Evolutionary conservation across 2,888 invertebrate species (phyloP).

Genomic region (Tridacna crocea): DNA sequence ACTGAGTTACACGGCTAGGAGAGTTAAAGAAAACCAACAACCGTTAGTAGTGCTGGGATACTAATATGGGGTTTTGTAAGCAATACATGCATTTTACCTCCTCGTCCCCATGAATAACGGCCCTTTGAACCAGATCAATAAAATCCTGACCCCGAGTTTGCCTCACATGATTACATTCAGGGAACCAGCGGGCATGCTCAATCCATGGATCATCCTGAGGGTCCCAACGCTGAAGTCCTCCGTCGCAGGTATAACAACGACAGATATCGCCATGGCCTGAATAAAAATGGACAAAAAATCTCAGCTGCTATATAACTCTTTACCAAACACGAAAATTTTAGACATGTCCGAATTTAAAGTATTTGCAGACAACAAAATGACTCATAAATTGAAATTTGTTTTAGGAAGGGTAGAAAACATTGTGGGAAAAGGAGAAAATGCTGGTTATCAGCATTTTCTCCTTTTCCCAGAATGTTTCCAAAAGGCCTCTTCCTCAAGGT

Average conservation of each 20-base stretch:
- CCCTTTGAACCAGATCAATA: constrained; percentile 55
- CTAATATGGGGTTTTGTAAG: neutral
- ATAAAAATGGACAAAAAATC: neutral
- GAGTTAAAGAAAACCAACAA: neutral
- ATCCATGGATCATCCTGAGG: constrained; percentile 66
- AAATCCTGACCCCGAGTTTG: constrained; percentile 57
- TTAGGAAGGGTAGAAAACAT: too few relatives aligned
- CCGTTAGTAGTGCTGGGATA: neutral
- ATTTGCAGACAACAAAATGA: too few relatives aligned
- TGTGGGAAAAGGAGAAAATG: too few relatives aligned
- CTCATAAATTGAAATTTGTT: too few relatives aligned
- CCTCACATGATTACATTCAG: constrained; percentile 56
- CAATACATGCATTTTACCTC: neutral
- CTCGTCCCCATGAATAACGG: constrained; percentile 10
- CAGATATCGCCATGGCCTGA: constrained; percentile 39
- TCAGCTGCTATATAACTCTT: too few relatives aligned
- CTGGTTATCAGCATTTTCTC: too few relatives aligned
- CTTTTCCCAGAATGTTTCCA: too few relatives aligned
- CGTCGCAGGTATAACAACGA: constrained; percentile 56
- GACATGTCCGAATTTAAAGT: too few relatives aligned
- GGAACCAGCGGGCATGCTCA: constrained; percentile 66
- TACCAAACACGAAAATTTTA: too few relatives aligned
- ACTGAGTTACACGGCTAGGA: too few relatives aligned
- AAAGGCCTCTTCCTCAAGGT: too few relatives aligned
- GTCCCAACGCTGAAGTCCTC: constrained; percentile 64